Base-by-base conservation (phyloP, 1,140 invertebrate genomes). In the Tetramorium simillimum region DNA sequence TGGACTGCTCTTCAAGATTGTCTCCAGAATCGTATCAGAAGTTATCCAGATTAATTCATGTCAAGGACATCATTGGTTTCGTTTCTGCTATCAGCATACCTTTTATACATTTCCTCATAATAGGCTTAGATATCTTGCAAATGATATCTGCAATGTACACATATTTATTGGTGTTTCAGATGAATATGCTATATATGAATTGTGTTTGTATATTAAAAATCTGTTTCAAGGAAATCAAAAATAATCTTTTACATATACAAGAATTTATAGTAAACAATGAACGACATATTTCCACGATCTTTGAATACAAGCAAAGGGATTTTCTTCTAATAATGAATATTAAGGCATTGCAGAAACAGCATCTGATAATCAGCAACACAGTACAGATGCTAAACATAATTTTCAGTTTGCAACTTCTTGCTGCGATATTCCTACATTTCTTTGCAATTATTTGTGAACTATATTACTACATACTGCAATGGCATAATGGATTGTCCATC, bases 401-500 rank as follows among this genome's bases (percentile, higher is more conserved):
- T 3, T 63, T 63, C 28, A 63, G 62, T 63, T 0, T 37, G 7
- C 62, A 63, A 37, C 62, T 93, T 33, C 49, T 92, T 10, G 63
- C 90, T 0, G 70, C 87, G 0, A 86, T 93, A 2, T 86, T 89
- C 0, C 75, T 91, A 0, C 93, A 91, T 0, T 94, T 95, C 51
- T 84, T 80, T 0, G 87, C 92, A 56, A 81, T 92, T 0, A 94
- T 93, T 0, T 95, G 95, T 40, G 92, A 89, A 6, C 58, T 94
- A 3, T 95, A 94, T 51, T 94, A 93, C 82, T 93, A 88, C 51
- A 81, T 95, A 65, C 12, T 94, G 4, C 10, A 14, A 0, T 58
- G 21, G 56, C 0, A 7, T 7, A 24, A 37, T 49, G 9, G 14
- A 1, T 49, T 49, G n/a, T n/a, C n/a, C 3, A 49, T 49, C 3